These are phyloP conservation scores for Pipistrellus pygmaeus DNA, from an alignment of 2,797 vertebrate species.

Conservation along the genomic window DNA sequence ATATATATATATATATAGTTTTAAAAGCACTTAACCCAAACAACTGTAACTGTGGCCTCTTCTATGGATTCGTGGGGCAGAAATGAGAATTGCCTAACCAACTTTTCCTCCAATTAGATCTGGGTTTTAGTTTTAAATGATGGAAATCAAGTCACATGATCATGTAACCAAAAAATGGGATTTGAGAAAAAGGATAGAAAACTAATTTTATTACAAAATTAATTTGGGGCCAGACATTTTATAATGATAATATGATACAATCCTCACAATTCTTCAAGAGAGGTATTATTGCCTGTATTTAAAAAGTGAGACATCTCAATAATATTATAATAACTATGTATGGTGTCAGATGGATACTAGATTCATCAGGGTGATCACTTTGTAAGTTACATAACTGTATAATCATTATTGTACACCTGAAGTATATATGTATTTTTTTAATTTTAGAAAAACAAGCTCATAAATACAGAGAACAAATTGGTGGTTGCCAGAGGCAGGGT, in stretches of 20 bases:
- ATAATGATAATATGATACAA: not conserved
- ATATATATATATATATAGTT: too few species aligned
- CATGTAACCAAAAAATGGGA: not conserved
- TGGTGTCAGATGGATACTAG: not conserved
- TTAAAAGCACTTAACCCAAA: too few species aligned
- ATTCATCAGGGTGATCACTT: not conserved
- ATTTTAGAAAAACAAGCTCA: not conserved
- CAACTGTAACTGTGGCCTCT: not conserved
- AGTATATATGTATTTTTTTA: not conserved
- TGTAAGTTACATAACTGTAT: not conserved
- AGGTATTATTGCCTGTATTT: not conserved
- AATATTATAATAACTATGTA: not conserved
- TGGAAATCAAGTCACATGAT: conserved; percentile 24
- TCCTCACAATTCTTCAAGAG: not conserved
- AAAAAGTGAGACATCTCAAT: not conserved
- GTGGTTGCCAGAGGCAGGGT: not conserved
- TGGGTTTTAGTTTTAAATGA: conserved; percentile 5
- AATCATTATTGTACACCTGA: not conserved
- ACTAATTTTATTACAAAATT: conserved; percentile 2
- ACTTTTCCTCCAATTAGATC: not conserved
- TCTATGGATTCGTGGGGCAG: not conserved
- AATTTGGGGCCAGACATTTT: not conserved
- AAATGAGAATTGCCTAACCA: conserved; percentile 39
- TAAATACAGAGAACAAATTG: not conserved
- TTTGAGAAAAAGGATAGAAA: conserved; percentile 31